A percentile compares a stretch with the other conserved stretches of the same genome.
These are phyloP conservation scores for Synergus gifuensis DNA, from an alignment of 2,888 invertebrate genomes.

Conservation along the genomic window DNA sequence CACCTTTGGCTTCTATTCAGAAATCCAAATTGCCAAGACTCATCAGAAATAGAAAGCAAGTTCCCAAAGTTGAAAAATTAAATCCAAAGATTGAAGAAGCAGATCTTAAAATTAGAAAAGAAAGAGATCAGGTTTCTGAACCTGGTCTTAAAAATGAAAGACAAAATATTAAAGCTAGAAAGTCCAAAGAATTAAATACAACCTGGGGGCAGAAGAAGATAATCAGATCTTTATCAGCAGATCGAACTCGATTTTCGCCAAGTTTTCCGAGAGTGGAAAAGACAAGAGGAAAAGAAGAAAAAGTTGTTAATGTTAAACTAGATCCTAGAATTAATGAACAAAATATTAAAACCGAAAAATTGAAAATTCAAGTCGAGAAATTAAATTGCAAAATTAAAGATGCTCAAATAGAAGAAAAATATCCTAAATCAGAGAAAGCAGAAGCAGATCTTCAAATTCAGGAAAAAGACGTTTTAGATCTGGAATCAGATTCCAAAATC, in stretches of 20 bases:
- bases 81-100: background rate
- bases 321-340: background rate
- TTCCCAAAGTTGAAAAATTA: background rate
- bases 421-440: background rate
- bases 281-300: background rate
- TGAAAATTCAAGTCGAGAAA: background rate
- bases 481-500: background rate
- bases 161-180: background rate
- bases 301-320: background rate
- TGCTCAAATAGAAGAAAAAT: background rate
- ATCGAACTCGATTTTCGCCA: background rate
- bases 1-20: background rate
- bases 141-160: background rate
- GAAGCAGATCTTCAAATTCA: background rate
- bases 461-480: background rate
- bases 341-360: background rate
- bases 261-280: background rate
- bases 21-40: too few relatives aligned
- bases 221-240: constrained; percentile 7
- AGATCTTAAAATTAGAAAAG: background rate
- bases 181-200: background rate
- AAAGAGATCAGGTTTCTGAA: background rate
- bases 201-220: background rate
- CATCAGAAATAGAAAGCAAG: background rate
- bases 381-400: background rate